Evolutionary conservation across 2,113 vertebrate species (phyloP).

Genomic region (Centropristis striata): DNA sequence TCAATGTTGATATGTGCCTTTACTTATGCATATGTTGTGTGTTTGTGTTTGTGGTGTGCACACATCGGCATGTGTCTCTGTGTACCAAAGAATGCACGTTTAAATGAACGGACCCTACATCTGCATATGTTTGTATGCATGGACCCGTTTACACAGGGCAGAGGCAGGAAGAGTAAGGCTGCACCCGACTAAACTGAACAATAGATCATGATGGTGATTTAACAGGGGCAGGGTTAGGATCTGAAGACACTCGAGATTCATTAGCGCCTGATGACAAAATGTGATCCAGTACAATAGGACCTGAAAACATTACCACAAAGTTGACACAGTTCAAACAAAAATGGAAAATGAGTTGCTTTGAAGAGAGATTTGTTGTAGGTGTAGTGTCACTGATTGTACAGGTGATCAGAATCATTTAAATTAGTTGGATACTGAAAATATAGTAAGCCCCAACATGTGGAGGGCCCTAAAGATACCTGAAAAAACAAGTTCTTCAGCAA

Average conservation of each 20-base stretch:
- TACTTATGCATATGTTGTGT: conserved; percentile 44
- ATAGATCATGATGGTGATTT: neutral
- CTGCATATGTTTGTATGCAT: conserved; percentile 35
- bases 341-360: neutral
- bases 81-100: conserved; percentile 19
- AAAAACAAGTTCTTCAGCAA: too few relatives aligned
- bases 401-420: neutral
- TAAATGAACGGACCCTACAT: conserved; percentile 6
- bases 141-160: conserved; percentile 20
- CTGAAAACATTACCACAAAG: neutral
- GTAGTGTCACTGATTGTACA: neutral
- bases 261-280: neutral
- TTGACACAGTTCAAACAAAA: neutral
- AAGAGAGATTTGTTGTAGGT: neutral
- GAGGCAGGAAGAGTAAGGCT: neutral
- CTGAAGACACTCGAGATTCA: conserved; percentile 1
- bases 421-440: neutral
- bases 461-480: too few relatives aligned
- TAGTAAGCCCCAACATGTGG: too few relatives aligned
- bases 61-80: conserved; percentile 38
- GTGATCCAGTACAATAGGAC: neutral
- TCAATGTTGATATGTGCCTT: conserved; percentile 35
- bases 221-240: neutral
- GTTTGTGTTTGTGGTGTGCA: conserved; percentile 41
- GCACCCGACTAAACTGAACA: neutral